Base-by-base conservation (phyloP, 2,888 invertebrate species). In the Dromius quadrimaculatus region DNA sequence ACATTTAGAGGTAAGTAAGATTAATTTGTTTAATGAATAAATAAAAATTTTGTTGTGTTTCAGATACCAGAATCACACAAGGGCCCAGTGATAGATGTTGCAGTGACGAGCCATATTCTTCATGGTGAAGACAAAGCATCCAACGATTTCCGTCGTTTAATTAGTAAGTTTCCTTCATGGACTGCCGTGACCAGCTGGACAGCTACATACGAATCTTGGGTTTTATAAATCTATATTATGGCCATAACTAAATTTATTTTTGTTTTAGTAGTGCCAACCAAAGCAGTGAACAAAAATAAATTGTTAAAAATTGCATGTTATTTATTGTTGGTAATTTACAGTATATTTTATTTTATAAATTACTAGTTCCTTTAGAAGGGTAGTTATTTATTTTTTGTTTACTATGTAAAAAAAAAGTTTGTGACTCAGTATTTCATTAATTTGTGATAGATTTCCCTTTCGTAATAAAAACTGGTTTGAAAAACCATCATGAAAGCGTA, bases 101-200 rank as follows among this genome's bases (percentile, higher is more conserved):
- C 89, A 69, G 81, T 88, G 73, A 87, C 85, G 28, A 88, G 87
- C 0, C 90, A 90, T 75, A 85, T 85, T 76, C 79, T 87, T 73
- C 86, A 87, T 80, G 85, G 87, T 34, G 81, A 85, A 70, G 82
- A 84, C 71, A 85, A 86, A 79, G 82, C 81, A 57, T 84, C 87
- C 5, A 77, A 81, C 34, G 77, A 84, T 72, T 83, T 91, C 76
- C 82, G 84, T 71, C 78, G 82, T 36, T 85, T 90, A 74, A 81
- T 90, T 73, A 78, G 77, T 9, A 84, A 87, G 75, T 87, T 91
- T 78, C 91, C 92, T 32, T 76, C 83, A 0, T 88, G 89, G 89
- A 85, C 88, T 23, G 89, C 90, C 17, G 83, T 88, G 65, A 87
- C 88, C 32, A 88, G 88, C 73, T 92, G 92, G 92, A 88, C 88